A percentile compares a stretch with the other conserved stretches of the same genome.
Evolutionary conservation across 2,797 vertebrate genomes (phyloP).

Genomic region (Champsocephalus esox): DNA sequence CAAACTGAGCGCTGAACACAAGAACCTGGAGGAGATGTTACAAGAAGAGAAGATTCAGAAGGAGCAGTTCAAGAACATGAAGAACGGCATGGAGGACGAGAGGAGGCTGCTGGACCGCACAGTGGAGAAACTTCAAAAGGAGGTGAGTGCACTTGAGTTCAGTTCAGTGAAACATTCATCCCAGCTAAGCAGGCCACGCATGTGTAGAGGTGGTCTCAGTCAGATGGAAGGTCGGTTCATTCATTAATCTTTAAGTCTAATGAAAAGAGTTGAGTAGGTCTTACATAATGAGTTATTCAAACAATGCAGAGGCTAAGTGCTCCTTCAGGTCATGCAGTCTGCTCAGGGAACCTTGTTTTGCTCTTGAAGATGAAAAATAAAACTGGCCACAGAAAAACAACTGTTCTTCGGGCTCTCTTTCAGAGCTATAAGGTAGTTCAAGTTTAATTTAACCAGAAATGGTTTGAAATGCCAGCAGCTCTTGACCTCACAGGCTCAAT

Average conservation of each 20-base stretch:
- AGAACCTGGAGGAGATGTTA: slow-evolving; percentile 87
- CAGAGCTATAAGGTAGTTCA: not conserved
- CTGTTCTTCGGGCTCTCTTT: not conserved
- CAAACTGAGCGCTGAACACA: slow-evolving; percentile 85
- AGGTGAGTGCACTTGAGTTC: slow-evolving; percentile 80
- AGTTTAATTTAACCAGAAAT: not conserved
- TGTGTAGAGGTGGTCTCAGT: not conserved
- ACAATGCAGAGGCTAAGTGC: not conserved
- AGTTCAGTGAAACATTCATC: not conserved
- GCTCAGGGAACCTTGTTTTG: not conserved
- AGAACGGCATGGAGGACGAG: slow-evolving; percentile 92
- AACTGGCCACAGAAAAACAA: not conserved
- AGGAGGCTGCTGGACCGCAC: slow-evolving; percentile 89
- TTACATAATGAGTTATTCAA: not conserved
- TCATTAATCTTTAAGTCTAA: not conserved
- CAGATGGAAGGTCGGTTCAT: not conserved
- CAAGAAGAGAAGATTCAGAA: slow-evolving; percentile 91
- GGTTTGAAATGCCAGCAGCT: not conserved
- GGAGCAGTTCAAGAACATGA: slow-evolving; percentile 92
- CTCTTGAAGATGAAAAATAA: not conserved
- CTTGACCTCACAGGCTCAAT: not conserved
- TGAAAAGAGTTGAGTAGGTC: not conserved
- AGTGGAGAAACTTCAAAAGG: slow-evolving; percentile 94
- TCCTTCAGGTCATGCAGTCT: not conserved
- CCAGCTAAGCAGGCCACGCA: not conserved